Percentiles rank a stretch among this genome's conserved stretches.
Evolutionary conservation across 2,113 vertebrate species (phyloP).

Genomic region (Brachirus orientalis): DNA sequence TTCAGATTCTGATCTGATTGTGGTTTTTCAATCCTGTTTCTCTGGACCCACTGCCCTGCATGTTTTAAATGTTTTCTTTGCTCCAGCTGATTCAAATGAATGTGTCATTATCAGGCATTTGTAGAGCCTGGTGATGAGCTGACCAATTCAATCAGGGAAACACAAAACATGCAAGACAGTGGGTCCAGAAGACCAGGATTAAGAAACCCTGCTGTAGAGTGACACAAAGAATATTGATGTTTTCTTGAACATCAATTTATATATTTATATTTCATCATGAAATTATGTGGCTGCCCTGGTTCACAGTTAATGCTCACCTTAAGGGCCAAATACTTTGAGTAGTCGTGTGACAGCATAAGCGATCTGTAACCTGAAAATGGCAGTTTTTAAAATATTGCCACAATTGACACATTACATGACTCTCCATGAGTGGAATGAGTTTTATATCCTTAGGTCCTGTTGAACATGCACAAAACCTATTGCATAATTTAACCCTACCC

Average conservation of each 20-base stretch:
- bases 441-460: conserved; percentile 19
- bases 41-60: too few species aligned
- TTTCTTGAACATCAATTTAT: not conserved
- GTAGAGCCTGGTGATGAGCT: too few species aligned
- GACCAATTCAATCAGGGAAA: too few species aligned
- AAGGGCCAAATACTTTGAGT: conserved; percentile 9
- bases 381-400: conserved; percentile 16
- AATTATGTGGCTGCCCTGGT: conserved; percentile 18
- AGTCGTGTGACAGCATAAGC: conserved; percentile 16
- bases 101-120: too few species aligned
- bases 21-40: too few species aligned
- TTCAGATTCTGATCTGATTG: too few species aligned
- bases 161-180: too few species aligned
- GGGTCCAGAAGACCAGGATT: too few species aligned
- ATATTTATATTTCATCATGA: not conserved
- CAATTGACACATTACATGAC: conserved; percentile 21
- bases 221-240: not conserved
- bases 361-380: conserved; percentile 22
- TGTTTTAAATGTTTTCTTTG: too few species aligned
- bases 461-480: conserved; percentile 14
- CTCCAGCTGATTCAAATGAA: too few species aligned
- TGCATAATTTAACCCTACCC: conserved; percentile 37
- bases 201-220: too few species aligned
- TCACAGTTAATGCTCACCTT: conserved; percentile 22
- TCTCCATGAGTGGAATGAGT: conserved; percentile 14